Conservation (phyloP, 1,140 invertebrate species). For the Orius insidiosus region DNA sequence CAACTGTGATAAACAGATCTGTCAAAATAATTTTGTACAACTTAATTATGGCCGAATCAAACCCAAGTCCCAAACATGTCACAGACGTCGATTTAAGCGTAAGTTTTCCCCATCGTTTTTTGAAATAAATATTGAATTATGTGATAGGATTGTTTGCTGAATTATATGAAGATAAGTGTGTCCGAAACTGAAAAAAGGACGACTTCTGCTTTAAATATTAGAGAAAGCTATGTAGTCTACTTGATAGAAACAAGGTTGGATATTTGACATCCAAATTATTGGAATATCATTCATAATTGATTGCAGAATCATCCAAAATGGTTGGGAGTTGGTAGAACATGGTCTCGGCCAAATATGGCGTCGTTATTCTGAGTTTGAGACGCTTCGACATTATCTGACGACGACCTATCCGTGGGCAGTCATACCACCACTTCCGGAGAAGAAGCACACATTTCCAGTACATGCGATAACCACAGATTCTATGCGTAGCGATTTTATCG, state of each 20-base stretch:
- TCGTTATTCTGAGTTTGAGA: slow-evolving; percentile 69
- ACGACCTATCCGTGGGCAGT: slow-evolving; percentile 60
- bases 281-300: too few relatives aligned
- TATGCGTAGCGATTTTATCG: slow-evolving; percentile 73
- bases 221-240: slow-evolving; percentile 71
- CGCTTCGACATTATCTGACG: slow-evolving; percentile 57
- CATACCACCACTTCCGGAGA: slow-evolving; percentile 64
- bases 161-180: slow-evolving; percentile 64
- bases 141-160: slow-evolving; percentile 44
- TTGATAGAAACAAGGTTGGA: slow-evolving; percentile 71
- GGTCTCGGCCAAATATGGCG: slow-evolving; percentile 58
- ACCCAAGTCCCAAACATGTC: too few relatives aligned
- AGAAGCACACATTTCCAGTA: slow-evolving; percentile 64
- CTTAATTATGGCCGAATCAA: too few relatives aligned
- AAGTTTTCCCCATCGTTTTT: too few relatives aligned
- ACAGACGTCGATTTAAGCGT: too few relatives aligned
- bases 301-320: slow-evolving; percentile 49
- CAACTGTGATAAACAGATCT: too few relatives aligned
- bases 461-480: slow-evolving; percentile 58
- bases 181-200: slow-evolving; percentile 69
- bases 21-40: too few relatives aligned
- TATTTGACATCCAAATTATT: slow-evolving; percentile 14
- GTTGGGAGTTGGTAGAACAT: slow-evolving; percentile 40
- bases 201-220: slow-evolving; percentile 57
- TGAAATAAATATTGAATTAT: neutral